Evolutionary conservation across 2,888 invertebrate genomes (phyloP), one percentile per base, ranked within the genome.

Genomic region (Acanthopleura granulata): DNA sequence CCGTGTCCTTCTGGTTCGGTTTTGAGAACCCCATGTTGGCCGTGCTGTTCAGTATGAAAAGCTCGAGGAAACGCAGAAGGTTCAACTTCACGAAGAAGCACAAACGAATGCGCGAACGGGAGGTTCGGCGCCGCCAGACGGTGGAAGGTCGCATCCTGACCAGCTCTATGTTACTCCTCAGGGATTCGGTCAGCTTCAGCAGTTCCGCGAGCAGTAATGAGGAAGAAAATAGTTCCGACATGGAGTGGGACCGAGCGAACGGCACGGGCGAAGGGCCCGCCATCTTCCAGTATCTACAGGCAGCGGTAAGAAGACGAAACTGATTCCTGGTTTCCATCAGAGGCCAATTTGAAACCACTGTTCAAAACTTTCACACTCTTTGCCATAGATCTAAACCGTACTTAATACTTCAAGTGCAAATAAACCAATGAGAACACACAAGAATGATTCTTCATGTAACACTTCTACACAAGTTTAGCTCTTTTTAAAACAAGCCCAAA

Each of bases 1-100:
- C 66, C 3, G 25, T 66, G 25, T 66, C 66, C 29, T 66, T 66
- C 29, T 66, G 66, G 66, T 27, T 66, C 29, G 66, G 66, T 1
- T 66, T 66, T 66, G 66, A 66, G 25, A 27, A 66, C 25, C 66
- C 66, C 12, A 66, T 66, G 66, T 27, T 66, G 16, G 22, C 66
- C 22, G 66, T 66, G 22, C 66, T 66, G 25, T 22, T 66, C 29
- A 27, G 27, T 14, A 22, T 27, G 66, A 22, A 27, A 27, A 22
- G 29, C 29, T 27, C 22, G 18, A 18, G 66, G 25, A 27, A 66
- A 14, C 22, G 66, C 1, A 22, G 66, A 27, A 66, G 66, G 29
- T 66, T 66, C 66, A 66, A 6, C 29, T 66, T 27, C 29, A 66
- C 66, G 16, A 66, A 66, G 25, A 66, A 27, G 29, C 22, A 16